Evolutionary conservation across 2,113 vertebrate species (phyloP).

Genomic region (Cheilinus undulatus): DNA sequence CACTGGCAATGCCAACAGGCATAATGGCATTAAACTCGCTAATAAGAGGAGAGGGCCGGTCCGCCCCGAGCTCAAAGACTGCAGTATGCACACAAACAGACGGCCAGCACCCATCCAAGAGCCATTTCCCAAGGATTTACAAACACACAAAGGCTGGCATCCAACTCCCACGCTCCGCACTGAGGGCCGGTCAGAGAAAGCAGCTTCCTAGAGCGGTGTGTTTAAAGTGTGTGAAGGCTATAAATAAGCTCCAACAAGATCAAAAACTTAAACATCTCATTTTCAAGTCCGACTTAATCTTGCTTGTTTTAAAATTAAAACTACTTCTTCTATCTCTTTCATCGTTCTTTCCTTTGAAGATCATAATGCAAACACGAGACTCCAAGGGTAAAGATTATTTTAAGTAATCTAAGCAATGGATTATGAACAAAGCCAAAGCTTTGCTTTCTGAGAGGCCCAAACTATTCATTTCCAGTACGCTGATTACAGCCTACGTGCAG

Average conservation of each 20-base stretch:
- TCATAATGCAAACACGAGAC: background rate
- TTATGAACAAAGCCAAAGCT: constrained; percentile 48
- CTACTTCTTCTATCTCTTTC: background rate
- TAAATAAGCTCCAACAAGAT: constrained; percentile 44
- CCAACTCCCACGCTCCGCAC: constrained; percentile 64
- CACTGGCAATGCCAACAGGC: constrained; percentile 59
- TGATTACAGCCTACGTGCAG: constrained; percentile 37
- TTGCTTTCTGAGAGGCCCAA: constrained; percentile 18
- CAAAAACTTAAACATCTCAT: constrained; percentile 32
- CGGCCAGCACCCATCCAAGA: constrained; percentile 58
- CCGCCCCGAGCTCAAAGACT: constrained; percentile 66
- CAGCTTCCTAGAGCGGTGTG: constrained; percentile 48
- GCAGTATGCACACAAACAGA: constrained; percentile 69
- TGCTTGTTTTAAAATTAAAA: background rate
- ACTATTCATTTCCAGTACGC: constrained; percentile 27
- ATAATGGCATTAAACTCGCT: constrained; percentile 71
- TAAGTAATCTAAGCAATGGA: constrained; percentile 20
- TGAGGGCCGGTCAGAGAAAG: constrained; percentile 45
- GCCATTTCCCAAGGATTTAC: constrained; percentile 64
- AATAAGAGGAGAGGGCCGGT: constrained; percentile 64
- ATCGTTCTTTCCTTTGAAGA: constrained; percentile 22
- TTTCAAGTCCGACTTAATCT: constrained; percentile 34
- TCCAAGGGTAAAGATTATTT: constrained; percentile 5
- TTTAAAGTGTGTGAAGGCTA: constrained; percentile 15
- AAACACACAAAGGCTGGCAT: constrained; percentile 70